A percentile compares a stretch with the other conserved stretches of the same genome.
Conservation (phyloP, 2,113 vertebrate species). For the Phocoena phocoena region DNA sequence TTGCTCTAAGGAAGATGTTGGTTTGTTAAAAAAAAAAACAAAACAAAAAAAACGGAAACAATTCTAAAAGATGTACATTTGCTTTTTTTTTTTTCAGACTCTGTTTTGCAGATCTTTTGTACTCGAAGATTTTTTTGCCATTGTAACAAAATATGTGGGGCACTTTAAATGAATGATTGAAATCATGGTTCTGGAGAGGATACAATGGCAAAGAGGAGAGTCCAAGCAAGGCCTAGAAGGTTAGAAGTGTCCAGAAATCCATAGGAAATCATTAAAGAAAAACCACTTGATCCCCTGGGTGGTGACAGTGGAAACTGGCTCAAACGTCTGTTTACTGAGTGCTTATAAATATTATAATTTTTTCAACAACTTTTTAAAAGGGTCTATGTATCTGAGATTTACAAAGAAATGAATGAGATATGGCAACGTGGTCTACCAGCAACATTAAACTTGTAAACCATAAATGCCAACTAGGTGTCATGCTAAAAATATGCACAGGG, state of each 20-base stretch:
- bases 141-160: background rate
- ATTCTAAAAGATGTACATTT: background rate
- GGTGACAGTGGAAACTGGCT: background rate
- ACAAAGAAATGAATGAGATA: conserved; percentile 2
- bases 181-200: background rate
- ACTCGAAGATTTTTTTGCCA: background rate
- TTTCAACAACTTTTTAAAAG: background rate
- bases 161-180: background rate
- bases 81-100: background rate
- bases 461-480: background rate
- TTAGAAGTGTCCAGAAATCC: background rate
- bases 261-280: background rate
- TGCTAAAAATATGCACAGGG: background rate
- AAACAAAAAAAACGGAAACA: background rate
- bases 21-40: background rate
- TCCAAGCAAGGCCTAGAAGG: background rate
- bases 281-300: background rate
- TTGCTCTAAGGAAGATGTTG: background rate
- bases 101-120: background rate
- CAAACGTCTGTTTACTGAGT: background rate
- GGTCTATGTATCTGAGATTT: background rate
- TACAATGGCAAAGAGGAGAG: background rate
- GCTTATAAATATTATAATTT: background rate
- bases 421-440: background rate
- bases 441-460: conserved; percentile 43